phyloP scores from a whole-genome alignment of 1,140 invertebrate species.

The Zaprionus tsacasi region DNA sequence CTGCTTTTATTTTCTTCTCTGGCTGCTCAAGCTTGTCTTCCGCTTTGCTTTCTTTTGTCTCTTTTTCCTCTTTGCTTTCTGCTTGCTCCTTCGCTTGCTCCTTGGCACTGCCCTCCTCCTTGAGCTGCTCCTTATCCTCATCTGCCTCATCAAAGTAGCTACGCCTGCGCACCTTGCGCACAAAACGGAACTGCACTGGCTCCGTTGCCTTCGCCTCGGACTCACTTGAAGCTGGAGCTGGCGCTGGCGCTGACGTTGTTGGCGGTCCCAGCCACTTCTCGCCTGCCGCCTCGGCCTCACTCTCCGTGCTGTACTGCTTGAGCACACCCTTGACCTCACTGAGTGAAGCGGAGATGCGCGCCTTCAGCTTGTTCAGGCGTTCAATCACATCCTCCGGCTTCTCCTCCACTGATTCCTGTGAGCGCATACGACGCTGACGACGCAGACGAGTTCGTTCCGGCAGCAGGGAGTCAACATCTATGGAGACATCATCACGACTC shows the following conservation, averaged over 20 bases:
- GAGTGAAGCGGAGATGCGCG: constrained; percentile 71
- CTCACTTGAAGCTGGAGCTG: neutral
- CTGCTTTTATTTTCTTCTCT: neutral
- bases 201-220: neutral
- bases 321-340: constrained; percentile 78
- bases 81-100: constrained; percentile 6
- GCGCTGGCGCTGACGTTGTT: neutral
- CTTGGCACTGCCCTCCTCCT: neutral
- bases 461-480: constrained; percentile 60
- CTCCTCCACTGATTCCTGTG: constrained; percentile 70
- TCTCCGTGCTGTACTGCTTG: constrained; percentile 78
- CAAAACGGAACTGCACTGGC: constrained; percentile 74
- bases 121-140: constrained; percentile 33
- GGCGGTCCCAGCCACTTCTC: constrained; percentile 22
- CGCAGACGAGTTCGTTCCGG: constrained; percentile 70
- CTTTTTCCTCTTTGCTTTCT: neutral
- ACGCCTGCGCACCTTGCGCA: constrained; percentile 67
- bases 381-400: constrained; percentile 77
- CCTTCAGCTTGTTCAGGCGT: constrained; percentile 72
- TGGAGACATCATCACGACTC: constrained; percentile 54
- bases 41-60: neutral
- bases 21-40: neutral
- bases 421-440: constrained; percentile 69
- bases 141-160: constrained; percentile 76
- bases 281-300: constrained; percentile 47